phyloP scores from a whole-genome alignment of 2,797 vertebrate species.

The Paedocypris micromegethes region DNA sequence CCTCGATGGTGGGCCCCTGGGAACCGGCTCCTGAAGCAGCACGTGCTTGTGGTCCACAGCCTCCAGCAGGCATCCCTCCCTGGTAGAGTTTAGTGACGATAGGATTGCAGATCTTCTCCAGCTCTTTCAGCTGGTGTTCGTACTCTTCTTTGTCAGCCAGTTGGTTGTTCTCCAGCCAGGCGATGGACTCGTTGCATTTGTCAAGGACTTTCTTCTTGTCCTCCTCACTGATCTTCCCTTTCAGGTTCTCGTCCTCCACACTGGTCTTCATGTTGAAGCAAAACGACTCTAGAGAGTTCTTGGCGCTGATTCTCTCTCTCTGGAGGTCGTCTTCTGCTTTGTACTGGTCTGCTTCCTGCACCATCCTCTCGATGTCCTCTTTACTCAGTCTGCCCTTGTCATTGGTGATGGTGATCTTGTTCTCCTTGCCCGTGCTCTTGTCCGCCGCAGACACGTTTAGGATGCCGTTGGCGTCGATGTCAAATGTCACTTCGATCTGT shows the following conservation, averaged over 20 bases:
- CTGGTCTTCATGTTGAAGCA: slow-evolving; percentile 49
- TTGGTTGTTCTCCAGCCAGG: slow-evolving; percentile 50
- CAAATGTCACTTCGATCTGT: slow-evolving; percentile 50
- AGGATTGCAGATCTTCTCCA: slow-evolving; percentile 51
- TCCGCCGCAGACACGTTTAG: slow-evolving; percentile 49
- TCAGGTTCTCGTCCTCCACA: slow-evolving; percentile 46
- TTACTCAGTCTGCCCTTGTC: slow-evolving; percentile 50
- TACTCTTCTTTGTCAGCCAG: slow-evolving; percentile 48
- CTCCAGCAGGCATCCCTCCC: slow-evolving; percentile 45
- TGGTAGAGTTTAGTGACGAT: slow-evolving; percentile 52
- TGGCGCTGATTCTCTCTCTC: slow-evolving; percentile 46
- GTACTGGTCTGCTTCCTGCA: slow-evolving; percentile 48
- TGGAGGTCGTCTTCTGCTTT: slow-evolving; percentile 48
- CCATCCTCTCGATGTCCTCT: slow-evolving; percentile 50
- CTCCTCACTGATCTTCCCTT: slow-evolving; percentile 44
- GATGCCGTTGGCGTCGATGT: slow-evolving; percentile 51
- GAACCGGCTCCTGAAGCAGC: slow-evolving; percentile 18
- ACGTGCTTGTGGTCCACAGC: slow-evolving; percentile 42
- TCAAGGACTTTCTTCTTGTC: slow-evolving; percentile 47
- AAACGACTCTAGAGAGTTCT: slow-evolving; percentile 48
- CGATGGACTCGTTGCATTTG: slow-evolving; percentile 41
- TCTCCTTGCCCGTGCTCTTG: slow-evolving; percentile 50
- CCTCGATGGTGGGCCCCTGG: slow-evolving; percentile 47
- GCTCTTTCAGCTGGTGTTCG: slow-evolving; percentile 46
- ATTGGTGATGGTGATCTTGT: slow-evolving; percentile 52